Percentiles rank a stretch among this genome's conserved stretches.
Conservation (phyloP, 2,113 vertebrate species). For the Myotis lucifugus region DNA sequence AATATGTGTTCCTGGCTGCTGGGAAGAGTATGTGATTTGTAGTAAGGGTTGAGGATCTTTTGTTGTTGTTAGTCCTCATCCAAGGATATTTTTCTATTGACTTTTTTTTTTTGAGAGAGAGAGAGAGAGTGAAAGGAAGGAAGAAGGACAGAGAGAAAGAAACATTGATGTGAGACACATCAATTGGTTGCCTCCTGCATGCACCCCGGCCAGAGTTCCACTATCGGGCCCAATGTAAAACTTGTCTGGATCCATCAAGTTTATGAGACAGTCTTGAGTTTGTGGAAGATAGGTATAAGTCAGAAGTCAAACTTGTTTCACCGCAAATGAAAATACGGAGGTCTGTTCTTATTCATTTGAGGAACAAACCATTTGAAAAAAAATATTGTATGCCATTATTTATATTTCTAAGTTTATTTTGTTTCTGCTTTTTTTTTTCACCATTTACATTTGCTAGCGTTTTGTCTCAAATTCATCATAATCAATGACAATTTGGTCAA, state of each 20-base stretch:
- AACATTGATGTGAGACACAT: no score
- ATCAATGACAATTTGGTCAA: neutral
- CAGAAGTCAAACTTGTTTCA: neutral
- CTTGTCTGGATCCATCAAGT: neutral
- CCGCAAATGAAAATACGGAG: neutral
- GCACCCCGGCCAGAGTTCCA: neutral
- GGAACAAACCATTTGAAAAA: neutral
- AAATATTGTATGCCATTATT: neutral
- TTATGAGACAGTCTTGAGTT: neutral
- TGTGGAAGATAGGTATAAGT: neutral
- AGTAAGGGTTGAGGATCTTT: neutral
- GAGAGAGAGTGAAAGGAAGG: neutral
- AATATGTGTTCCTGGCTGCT: neutral
- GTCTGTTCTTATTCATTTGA: neutral
- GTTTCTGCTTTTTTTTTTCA: neutral
- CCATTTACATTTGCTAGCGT: neutral
- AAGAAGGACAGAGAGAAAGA: no score
- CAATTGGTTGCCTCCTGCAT: no score
- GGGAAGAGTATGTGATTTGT: neutral
- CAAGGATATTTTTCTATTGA: neutral
- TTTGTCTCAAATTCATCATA: neutral
- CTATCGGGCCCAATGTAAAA: neutral
- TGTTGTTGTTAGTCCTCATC: no score
- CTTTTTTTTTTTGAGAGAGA: neutral
- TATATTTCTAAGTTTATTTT: constrained; percentile 30